These are phyloP conservation scores for Streblospio benedicti DNA, from an alignment of 1,140 invertebrate genomes.

Conservation along the genomic window DNA sequence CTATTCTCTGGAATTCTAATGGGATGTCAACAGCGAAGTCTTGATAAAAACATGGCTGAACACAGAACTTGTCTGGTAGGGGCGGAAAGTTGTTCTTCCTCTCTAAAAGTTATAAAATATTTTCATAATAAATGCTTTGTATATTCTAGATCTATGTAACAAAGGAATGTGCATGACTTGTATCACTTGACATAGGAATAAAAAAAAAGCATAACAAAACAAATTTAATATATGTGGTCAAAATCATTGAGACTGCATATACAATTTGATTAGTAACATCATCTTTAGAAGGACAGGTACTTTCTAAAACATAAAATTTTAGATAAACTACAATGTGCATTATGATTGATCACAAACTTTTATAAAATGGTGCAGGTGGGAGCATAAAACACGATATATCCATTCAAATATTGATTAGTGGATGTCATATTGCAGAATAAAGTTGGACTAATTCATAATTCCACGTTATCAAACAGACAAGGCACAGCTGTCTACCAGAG, in stretches of 20 bases:
- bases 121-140: not conserved
- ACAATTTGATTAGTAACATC: not conserved
- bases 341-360: too few relatives aligned
- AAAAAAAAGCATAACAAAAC: not conserved
- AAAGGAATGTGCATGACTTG: not conserved
- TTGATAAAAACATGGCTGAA: conserved; percentile 98
- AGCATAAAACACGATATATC: too few relatives aligned
- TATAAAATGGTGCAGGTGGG: too few relatives aligned
- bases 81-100: conserved; percentile 97
- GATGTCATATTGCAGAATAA: too few relatives aligned
- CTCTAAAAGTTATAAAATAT: conserved; percentile 47
- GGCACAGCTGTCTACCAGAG: too few relatives aligned
- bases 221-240: not conserved
- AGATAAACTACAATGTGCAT: too few relatives aligned
- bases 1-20: conserved; percentile 89
- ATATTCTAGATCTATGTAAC: not conserved
- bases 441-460: too few relatives aligned
- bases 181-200: too few relatives aligned
- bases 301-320: not conserved
- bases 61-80: conserved; percentile 75
- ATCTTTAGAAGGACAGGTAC: not conserved
- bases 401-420: too few relatives aligned
- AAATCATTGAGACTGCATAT: not conserved
- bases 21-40: conserved; percentile 99
- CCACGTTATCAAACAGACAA: too few relatives aligned